Conservation (phyloP, 2,888 invertebrate genomes). For the Hesperia comma region DNA sequence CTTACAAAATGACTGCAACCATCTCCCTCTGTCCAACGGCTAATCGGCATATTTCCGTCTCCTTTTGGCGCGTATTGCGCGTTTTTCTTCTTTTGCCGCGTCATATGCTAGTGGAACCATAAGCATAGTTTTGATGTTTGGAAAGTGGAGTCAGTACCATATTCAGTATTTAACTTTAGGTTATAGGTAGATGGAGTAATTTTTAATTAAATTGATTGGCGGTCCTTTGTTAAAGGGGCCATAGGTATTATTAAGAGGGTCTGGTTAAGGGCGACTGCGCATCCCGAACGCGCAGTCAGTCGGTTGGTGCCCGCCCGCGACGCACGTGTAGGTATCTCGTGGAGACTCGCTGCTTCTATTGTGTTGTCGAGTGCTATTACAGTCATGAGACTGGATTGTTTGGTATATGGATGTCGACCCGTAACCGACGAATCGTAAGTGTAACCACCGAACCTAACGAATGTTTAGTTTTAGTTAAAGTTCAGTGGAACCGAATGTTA, state of each 20-base stretch:
- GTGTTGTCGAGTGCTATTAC: conserved; percentile 62
- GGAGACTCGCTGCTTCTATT: conserved; percentile 63
- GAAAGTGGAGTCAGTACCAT: conserved; percentile 59
- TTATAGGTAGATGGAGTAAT: conserved; percentile 49
- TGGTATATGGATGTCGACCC: conserved; percentile 34
- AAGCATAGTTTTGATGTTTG: conserved; percentile 65
- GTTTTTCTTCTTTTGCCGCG: conserved; percentile 84
- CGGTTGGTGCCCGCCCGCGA: conserved; percentile 56
- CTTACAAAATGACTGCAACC: conserved; percentile 79
- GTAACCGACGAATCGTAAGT: conserved; percentile 33
- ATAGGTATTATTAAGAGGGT: conserved; percentile 69
- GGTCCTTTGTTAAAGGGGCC: conserved; percentile 76
- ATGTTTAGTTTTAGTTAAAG: conserved; percentile 10
- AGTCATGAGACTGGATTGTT: conserved; percentile 50
- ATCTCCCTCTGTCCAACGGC: conserved; percentile 67
- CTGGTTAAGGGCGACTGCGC: conserved; percentile 70
- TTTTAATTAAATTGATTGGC: conserved; percentile 71
- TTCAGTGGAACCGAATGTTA: background rate
- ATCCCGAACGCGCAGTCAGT: conserved; percentile 74
- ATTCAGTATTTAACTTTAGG: conserved; percentile 44
- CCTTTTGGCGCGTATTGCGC: conserved; percentile 78
- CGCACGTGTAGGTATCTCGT: conserved; percentile 64
- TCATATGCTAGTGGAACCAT: conserved; percentile 76
- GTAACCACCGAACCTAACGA: conserved; percentile 14
- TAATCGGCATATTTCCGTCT: conserved; percentile 70